Evolutionary conservation across 2,797 vertebrate species (phyloP), one percentile per base, ranked within the genome.

Genomic region (Anomalospiza imberbis): DNA sequence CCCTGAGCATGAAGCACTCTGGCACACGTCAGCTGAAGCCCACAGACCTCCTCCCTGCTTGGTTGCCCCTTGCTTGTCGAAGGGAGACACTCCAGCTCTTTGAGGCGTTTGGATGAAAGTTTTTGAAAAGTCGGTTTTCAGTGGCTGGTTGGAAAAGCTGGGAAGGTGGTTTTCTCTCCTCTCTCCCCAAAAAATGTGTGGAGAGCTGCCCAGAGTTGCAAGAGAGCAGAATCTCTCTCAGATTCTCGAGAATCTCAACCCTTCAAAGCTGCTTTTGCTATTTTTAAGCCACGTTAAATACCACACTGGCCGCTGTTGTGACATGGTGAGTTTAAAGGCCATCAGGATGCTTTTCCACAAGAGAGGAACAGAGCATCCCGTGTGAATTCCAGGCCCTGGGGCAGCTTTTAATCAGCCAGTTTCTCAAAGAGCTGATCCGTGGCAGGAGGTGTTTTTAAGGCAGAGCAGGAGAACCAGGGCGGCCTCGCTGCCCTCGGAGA

Each of bases 401-500:
- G 48, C 73, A 63, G 51, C 55, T 67, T 77, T 78, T 19, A 3
- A 8, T 15, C 6, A 1, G 53, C 3, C 22, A 3, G 1, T 44
- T 74, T 62, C 53, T 81, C 78, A 31, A 60, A 71, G 76, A 40
- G 61, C 68, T 65, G 60, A 44, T 28, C 68, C 12, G 0, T 34
- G 51, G 72, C 53, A n/a, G 42, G 66, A 78, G 51, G 13, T 66
- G 57, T 25, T 54, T 42, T 65, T 32, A 13, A 12, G 74, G 76
- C 45, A 90, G 76, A 72, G 68, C 34, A 38, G 36, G 68, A 86
- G 60, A 42, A 28, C n/a, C 21, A 2, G 60, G 31, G 31, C 1
- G 5, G 18, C 57, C 34, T 58, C 10, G 0, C 70, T 40, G 47
- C 58, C 10, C 42, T 47, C 7, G 0, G 82, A 54, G 68, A 1